Evolutionary conservation across 2,888 invertebrate genomes (phyloP).

Genomic region (Drosophila vallismaia): DNA sequence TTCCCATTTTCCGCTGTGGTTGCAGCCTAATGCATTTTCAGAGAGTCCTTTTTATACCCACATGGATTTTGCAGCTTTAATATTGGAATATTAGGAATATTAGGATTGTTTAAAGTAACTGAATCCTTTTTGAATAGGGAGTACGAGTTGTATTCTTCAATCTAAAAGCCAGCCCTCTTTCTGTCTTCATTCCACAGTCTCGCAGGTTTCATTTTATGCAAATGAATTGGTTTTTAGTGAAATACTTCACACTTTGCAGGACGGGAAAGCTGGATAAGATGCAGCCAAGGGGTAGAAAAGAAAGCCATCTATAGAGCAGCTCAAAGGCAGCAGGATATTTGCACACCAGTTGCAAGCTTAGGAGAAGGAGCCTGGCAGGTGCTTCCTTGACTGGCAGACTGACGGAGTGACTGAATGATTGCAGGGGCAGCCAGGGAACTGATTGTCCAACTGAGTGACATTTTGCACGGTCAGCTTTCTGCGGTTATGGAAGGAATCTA

Average conservation of each 20-base stretch:
- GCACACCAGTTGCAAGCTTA: slow-evolving; percentile 35
- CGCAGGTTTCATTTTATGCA: slow-evolving; percentile 72
- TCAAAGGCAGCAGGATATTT: slow-evolving; percentile 16
- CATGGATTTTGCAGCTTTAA: slow-evolving; percentile 38
- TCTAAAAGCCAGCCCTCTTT: slow-evolving; percentile 46
- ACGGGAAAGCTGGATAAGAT: slow-evolving; percentile 1
- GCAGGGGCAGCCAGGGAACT: slow-evolving; percentile 24
- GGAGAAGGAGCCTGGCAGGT: slow-evolving; percentile 11
- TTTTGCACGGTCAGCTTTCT: slow-evolving; percentile 3
- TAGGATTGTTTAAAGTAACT: too few species aligned
- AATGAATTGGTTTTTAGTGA: slow-evolving; percentile 80
- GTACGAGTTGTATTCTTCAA: slow-evolving; percentile 45
- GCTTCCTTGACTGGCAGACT: slow-evolving; percentile 61
- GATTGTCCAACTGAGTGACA: slow-evolving; percentile 42
- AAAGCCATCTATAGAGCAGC: slow-evolving; percentile 6
- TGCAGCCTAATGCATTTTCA: slow-evolving; percentile 73
- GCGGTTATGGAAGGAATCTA: background rate
- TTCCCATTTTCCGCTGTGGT: slow-evolving; percentile 7
- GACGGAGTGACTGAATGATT: slow-evolving; percentile 45
- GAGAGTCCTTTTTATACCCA: slow-evolving; percentile 73
- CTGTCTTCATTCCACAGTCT: slow-evolving; percentile 5
- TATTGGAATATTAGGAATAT: too few species aligned
- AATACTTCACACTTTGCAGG: slow-evolving; percentile 70
- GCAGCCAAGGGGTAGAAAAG: slow-evolving; percentile 12
- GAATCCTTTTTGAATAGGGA: too few species aligned